Evolutionary conservation across 2,888 invertebrate species (phyloP), one percentile per base, ranked within the genome.

Genomic region (Pristionchus mayeri): DNA sequence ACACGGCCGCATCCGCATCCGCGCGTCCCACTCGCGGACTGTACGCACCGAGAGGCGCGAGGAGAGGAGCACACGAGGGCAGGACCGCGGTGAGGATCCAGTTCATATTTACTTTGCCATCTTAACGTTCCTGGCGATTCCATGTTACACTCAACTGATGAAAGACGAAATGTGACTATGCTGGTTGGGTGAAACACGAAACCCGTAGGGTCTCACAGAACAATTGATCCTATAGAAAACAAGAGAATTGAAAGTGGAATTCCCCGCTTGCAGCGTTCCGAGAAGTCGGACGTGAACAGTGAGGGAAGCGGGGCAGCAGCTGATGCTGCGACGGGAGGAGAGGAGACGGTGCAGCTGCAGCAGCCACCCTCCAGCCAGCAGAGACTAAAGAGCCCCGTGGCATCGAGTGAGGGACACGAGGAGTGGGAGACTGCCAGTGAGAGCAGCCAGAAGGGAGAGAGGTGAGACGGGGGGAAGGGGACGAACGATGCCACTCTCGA

Each of bases 391-490:
- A 87, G 87, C 63, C 90, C 90, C 13, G 89, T 87, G 11, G 86
- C 75, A 21, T 87, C 88, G 24, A 87, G 85, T n/a, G 88, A 89
- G 57, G 89, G 86, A 9, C 92, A 94, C 92, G 93, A 93, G 87
- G 94, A 96, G 91, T 96, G 96, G 95, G 96, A 96, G 93, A 96
- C 96, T 2, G 94, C 94, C 27, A 96, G 96, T 11, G 96, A 96
- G 93, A 96, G 96, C 94, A 96, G 96, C 93, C 96, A 94, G 89
- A 91, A 93, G 6, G 82, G 30, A 0, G 50, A 82, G 54, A 67
- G 82, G 63, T 82, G 21, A 57, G 57, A n/a, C n/a, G n/a, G n/a
- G n/a, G n/a, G n/a, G n/a, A n/a, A n/a, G n/a, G n/a, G n/a, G n/a
- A n/a, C n/a, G n/a, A n/a, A 9, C 24, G 1, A 54, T 54, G 18